phyloP scores from a whole-genome alignment of 2,797 vertebrate species.

The Lepus oiostolus region DNA sequence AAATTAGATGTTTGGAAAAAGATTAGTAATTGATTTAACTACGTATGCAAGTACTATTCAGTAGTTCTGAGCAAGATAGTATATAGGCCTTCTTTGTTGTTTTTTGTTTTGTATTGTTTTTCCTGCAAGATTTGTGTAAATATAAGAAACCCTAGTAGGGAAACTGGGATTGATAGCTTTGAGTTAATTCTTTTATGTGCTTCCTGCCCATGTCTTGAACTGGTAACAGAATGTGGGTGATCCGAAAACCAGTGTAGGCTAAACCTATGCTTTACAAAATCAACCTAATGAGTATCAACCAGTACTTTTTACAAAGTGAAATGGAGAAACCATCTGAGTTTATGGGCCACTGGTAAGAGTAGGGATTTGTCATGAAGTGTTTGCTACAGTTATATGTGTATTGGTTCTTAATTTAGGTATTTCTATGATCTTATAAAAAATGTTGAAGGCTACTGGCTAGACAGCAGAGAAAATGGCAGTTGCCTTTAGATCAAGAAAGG shows the following conservation, averaged over 20 bases:
- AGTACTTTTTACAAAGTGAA: not conserved
- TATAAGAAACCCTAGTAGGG: constrained; percentile 52
- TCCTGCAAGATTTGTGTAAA: constrained; percentile 4
- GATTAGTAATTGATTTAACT: constrained; percentile 16
- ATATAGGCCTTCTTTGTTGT: constrained; percentile 10
- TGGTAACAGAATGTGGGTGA: not conserved
- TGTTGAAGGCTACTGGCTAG: not conserved
- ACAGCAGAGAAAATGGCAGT: not conserved
- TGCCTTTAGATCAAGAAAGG: not conserved
- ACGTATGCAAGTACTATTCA: not conserved
- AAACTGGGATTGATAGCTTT: constrained; percentile 50
- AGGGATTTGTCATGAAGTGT: not conserved
- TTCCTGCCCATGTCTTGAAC: constrained; percentile 17
- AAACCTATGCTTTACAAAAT: constrained; percentile 45
- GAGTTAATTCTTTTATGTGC: constrained; percentile 11
- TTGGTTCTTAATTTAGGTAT: constrained; percentile 44
- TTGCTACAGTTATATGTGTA: not conserved
- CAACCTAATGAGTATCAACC: not conserved
- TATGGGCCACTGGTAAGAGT: not conserved
- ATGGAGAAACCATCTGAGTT: constrained; percentile 19
- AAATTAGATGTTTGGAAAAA: constrained; percentile 45
- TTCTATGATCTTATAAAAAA: constrained; percentile 8
- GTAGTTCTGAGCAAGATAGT: not conserved
- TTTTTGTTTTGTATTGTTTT: not conserved
- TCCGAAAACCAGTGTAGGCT: constrained; percentile 27